Evolutionary conservation across 2,797 vertebrate species (phyloP), one percentile per base, ranked within the genome.

Genomic region (Sebastes elongatus): DNA sequence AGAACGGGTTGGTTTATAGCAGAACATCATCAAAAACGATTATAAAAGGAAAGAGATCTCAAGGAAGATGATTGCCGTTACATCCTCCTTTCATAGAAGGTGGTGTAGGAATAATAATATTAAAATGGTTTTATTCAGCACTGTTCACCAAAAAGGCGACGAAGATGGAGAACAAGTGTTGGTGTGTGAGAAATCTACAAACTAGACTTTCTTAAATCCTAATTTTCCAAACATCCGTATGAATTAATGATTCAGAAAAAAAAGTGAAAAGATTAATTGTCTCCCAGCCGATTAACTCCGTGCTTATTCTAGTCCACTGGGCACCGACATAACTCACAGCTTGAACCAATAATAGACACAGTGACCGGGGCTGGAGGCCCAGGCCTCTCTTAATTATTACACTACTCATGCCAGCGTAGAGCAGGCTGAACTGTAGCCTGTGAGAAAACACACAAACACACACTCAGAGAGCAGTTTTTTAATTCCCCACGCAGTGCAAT

Each of bases 371-470:
- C 85, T 84, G 60, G 18, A 84, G 82, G 85, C 60, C 80, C 71
- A 38, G 76, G 76, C 59, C 84, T 77, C 67, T 53, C 79, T 76
- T 90, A 87, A 90, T 90, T 88, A 90, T 90, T 85, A 89, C 86
- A 86, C 80, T 61, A 72, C 86, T 91, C 81, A 52, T 86, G 80
- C 73, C 66, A 83, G 74, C 28, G 66, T 49, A 42, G 71, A 81
- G 73, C 78, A 28, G 49, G 49, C 71, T 68, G 74, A 89, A 76
- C 62, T 71, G 67, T 60, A 53, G 81, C 74, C 77, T 76, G 71
- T 52, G 76, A 82, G 72, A 30, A 86, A 81, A 87, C 75, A 64
- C 71, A 81, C 67, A 86, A 28, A 71, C 61, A 72, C 49, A 69
- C 35, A 71, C 64, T 28, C 55, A 52, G 23, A 28, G 22, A 79